Evolutionary conservation across 1,140 invertebrate genomes (phyloP).

Genomic region (Pectinophora gossypiella): DNA sequence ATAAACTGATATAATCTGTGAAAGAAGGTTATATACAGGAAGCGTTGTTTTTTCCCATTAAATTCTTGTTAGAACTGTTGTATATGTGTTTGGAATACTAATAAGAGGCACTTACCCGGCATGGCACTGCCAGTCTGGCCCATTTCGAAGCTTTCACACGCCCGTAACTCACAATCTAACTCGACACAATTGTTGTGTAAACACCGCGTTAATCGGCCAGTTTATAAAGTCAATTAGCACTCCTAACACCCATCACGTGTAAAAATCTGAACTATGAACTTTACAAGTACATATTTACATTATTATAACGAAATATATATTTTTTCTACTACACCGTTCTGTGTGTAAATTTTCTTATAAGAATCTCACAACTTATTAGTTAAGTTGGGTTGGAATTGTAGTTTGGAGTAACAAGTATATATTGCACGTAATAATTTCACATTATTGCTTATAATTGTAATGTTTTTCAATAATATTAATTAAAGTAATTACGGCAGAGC

Average conservation of each 20-base stretch:
- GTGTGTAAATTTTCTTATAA: background rate
- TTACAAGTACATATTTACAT: conserved; percentile 19
- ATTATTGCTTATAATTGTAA: too few relatives aligned
- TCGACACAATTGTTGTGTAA: conserved; percentile 25
- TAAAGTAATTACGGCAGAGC: too few relatives aligned
- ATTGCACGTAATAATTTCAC: too few relatives aligned
- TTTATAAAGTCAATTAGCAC: conserved; percentile 7
- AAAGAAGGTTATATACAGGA: background rate
- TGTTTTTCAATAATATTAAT: too few relatives aligned
- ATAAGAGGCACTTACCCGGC: conserved; percentile 51
- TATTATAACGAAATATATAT: conserved; percentile 7
- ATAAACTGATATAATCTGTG: background rate
- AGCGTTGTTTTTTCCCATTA: background rate
- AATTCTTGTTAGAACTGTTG: conserved; percentile 27
- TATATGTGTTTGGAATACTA: conserved; percentile 13
- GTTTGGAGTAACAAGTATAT: too few relatives aligned
- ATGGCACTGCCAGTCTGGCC: conserved; percentile 59
- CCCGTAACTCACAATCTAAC: conserved; percentile 7
- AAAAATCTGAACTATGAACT: conserved; percentile 24
- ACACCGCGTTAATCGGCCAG: conserved; percentile 21
- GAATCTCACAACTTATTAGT: background rate
- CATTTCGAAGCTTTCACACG: conserved; percentile 27
- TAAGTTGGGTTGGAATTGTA: too few relatives aligned
- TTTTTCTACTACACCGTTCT: background rate
- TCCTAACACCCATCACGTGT: conserved; percentile 8